Conservation (phyloP, 2,113 vertebrate genomes). For the Tiliqua scincoides region DNA sequence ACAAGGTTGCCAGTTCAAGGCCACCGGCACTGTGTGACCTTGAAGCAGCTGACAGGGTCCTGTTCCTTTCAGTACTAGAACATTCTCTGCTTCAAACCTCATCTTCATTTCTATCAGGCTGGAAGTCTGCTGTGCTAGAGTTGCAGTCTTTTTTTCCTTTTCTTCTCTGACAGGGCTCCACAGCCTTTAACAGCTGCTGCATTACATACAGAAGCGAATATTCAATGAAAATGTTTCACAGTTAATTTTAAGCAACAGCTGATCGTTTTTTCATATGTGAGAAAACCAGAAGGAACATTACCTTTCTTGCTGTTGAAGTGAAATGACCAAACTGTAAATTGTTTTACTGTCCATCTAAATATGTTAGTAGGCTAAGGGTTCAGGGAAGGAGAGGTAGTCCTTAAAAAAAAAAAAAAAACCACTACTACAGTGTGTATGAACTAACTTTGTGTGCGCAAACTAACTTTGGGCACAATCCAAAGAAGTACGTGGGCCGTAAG, state of each 20-base stretch:
- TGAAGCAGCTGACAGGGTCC: too few species aligned
- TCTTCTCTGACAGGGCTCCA: too few species aligned
- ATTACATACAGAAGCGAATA: too few species aligned
- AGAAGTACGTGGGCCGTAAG: too few species aligned
- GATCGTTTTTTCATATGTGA: background rate
- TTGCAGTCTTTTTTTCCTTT: background rate
- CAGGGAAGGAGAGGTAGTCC: background rate
- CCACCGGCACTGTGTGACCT: too few species aligned
- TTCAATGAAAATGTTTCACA: background rate
- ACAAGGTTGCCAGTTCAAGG: too few species aligned
- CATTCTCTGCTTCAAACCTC: background rate
- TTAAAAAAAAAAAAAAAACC: background rate
- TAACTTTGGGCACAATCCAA: too few species aligned
- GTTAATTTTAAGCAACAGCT: background rate
- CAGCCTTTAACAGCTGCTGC: background rate
- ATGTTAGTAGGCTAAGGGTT: background rate
- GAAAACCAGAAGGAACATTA: background rate
- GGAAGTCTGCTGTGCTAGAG: background rate
- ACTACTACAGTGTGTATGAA: background rate
- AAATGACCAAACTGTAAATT: background rate
- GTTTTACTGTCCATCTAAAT: background rate
- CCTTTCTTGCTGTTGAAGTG: background rate
- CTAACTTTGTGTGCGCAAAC: too few species aligned
- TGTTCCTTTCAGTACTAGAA: too few species aligned
- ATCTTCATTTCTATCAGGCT: background rate